phyloP scores from a whole-genome alignment of 2,888 invertebrate species.

The Beris morrisii region DNA sequence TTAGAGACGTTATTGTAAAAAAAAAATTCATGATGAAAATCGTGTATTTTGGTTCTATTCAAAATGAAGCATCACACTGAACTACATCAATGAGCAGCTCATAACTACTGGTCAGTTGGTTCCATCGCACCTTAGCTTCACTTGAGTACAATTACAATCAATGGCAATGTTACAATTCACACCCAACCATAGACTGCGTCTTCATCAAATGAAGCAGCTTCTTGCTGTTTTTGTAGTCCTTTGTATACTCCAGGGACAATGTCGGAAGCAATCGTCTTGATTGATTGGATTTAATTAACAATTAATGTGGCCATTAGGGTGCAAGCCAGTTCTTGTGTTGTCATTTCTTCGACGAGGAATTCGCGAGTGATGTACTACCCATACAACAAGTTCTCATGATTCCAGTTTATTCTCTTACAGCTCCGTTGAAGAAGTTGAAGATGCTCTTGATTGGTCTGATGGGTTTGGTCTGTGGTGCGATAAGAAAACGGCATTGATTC shows the following conservation, averaged over 20 bases:
- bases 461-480: conserved; percentile 24
- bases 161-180: too few species aligned
- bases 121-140: too few species aligned
- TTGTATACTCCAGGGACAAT: conserved; percentile 15
- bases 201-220: conserved; percentile 15
- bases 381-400: conserved; percentile 36
- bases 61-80: too few species aligned
- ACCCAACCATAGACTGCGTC: too few species aligned
- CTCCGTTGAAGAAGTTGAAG: conserved; percentile 1
- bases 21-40: too few species aligned
- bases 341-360: conserved; percentile 8
- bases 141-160: too few species aligned
- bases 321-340: conserved; percentile 30
- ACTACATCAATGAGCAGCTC: too few species aligned
- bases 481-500: conserved; percentile 8
- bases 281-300: conserved; percentile 39
- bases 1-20: too few species aligned
- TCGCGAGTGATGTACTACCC: conserved; percentile 9
- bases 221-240: conserved; percentile 15
- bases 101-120: too few species aligned
- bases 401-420: conserved; percentile 32
- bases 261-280: conserved; percentile 31
- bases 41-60: too few species aligned
- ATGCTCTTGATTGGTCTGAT: conserved; percentile 21
- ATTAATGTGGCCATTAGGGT: conserved; percentile 37